Percentiles rank a stretch among this genome's conserved stretches.
These are phyloP conservation scores for Babylonia areolata DNA, from an alignment of 1,140 invertebrate species.

Conservation along the genomic window DNA sequence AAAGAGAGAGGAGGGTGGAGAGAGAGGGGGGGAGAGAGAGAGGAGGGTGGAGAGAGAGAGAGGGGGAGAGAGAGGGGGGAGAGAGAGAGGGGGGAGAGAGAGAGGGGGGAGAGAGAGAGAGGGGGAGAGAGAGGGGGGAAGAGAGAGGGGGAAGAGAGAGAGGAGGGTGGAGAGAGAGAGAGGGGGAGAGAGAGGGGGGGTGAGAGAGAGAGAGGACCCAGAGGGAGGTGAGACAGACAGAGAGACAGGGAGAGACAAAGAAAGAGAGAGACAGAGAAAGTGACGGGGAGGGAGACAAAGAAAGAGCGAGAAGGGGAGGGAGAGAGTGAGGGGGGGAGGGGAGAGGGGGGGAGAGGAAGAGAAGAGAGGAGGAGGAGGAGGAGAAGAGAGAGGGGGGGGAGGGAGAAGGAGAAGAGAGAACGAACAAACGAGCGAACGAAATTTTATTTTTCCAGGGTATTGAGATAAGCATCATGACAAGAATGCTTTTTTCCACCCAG, in stretches of 20 bases:
- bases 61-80: background rate
- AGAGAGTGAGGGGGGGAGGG: no score
- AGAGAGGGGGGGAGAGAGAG: background rate
- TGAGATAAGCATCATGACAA: no score
- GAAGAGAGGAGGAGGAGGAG: no score
- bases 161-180: background rate
- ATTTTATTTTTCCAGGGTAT: no score
- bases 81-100: background rate
- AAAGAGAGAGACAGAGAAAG: background rate
- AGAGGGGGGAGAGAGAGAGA: background rate
- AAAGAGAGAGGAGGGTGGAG: background rate
- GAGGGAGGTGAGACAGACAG: no score
- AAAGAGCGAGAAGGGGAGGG: background rate
- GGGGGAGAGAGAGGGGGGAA: background rate
- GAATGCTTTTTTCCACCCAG: no score
- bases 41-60: background rate
- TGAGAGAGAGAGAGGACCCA: conserved; percentile 3
- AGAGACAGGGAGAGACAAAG: background rate
- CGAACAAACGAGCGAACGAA: no score
- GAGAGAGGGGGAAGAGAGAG: background rate
- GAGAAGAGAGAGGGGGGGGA: no score
- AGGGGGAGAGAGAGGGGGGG: background rate
- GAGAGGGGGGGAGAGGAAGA: no score
- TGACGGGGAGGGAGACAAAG: background rate
- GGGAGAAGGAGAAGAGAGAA: no score